A percentile compares a stretch with the other conserved stretches of the same genome.
Evolutionary conservation across 2,888 invertebrate genomes (phyloP).

Genomic region (Holacanthella duospinosa): DNA sequence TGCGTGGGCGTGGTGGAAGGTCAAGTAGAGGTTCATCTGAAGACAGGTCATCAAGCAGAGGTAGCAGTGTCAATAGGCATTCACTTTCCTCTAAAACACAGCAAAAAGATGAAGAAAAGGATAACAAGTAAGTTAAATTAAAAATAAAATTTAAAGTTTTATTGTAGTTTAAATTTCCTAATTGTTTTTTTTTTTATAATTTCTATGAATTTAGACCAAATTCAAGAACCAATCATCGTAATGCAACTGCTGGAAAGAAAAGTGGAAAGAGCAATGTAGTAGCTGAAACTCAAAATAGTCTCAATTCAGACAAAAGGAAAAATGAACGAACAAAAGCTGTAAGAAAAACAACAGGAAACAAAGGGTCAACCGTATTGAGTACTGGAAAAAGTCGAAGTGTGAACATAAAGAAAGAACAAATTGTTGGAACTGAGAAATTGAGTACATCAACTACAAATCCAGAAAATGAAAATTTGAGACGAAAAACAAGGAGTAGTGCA

Average conservation of each 20-base stretch:
- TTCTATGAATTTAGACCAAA: constrained; percentile 14
- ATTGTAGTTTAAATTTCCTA: not conserved
- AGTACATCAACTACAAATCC: constrained; percentile 23
- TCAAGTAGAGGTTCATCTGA: constrained; percentile 36
- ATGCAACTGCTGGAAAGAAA: not conserved
- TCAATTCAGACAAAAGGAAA: not conserved
- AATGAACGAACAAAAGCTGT: constrained; percentile 27
- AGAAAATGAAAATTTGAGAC: constrained; percentile 33
- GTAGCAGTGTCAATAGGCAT: constrained; percentile 32
- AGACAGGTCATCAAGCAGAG: constrained; percentile 36
- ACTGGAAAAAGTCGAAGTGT: not conserved
- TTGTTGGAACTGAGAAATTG: constrained; percentile 9
- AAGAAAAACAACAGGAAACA: constrained; percentile 26
- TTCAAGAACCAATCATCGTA: constrained; percentile 24
- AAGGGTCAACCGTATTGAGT: not conserved
- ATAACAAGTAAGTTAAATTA: constrained; percentile 13
- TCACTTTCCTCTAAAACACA: constrained; percentile 17
- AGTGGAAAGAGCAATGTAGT: not conserved
- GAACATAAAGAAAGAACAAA: constrained; percentile 8
- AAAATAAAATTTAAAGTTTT: not conserved
- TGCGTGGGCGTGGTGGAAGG: constrained; percentile 26
- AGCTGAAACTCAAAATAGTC: constrained; percentile 18
- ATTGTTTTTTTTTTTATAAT: not conserved
- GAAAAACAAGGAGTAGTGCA: constrained; percentile 37
- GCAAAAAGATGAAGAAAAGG: constrained; percentile 26